Base-by-base conservation (phyloP, 2,797 vertebrate species). In the Phaenicophaeus curvirostris region DNA sequence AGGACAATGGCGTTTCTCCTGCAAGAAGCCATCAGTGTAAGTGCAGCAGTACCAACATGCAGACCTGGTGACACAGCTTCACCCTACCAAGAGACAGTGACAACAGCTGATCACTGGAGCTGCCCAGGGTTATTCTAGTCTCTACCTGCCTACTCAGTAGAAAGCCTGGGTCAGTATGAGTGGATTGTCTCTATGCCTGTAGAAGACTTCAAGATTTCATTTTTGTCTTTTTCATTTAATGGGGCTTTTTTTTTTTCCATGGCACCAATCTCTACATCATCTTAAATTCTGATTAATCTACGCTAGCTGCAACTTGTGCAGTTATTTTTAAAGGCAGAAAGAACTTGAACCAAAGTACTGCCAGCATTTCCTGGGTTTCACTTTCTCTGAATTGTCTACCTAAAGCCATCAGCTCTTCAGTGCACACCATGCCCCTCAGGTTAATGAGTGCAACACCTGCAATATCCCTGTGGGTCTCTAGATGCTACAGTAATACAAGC, bases 31-130 rank as follows among this genome's bases (percentile, higher is more conserved):
- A 74, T 24, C 9, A 15, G 24, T 18, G 35, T 0, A 3, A 67
- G 27, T 35, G 28, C 48, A 85, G 67, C n/a, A 31, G 18, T 25
- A 57, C 1, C 0, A 1, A 58, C 31, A 8, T 13, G 5, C 6
- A 62, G 48, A 41, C 7, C 18, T 72, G 13, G 15, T 41, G 39
- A 18, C 0, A 2, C 8, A 74, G 23, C 69, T 71, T n/a, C 35
- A 57, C 37, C 23, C n/a, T n/a, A 25, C 67, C 37, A 39, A 35
- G 25, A 23, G 33, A 13, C 31, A 67, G 20, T 30, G 19, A 14
- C 27, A 44, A 44, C 24, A 50, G 48, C 25, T 48, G n/a, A 15
- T 15, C 7, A 18, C 13, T 68, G 50, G 58, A 57, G 17, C 9
- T 78, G 33, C 28, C 13, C 17, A 48, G 19, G 4, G 2, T 78